These are phyloP conservation scores for Rotaria magnacalcarata DNA, from an alignment of 2,888 invertebrate genomes.

Conservation along the genomic window DNA sequence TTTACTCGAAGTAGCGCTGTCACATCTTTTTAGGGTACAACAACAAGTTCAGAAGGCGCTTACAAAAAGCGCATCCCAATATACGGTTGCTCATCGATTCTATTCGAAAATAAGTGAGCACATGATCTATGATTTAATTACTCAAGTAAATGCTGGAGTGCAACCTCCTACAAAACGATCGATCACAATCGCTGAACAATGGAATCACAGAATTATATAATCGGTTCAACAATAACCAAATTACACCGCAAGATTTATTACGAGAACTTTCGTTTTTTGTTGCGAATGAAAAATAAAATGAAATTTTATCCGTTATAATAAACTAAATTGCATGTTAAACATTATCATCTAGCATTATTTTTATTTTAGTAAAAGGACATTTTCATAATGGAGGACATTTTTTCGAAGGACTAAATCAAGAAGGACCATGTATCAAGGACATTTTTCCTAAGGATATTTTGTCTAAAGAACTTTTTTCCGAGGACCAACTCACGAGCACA, in stretches of 20 bases:
- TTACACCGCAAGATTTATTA: not conserved
- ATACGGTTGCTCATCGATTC: not conserved
- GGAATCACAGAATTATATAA: not conserved
- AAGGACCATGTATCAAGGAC: too few relatives aligned
- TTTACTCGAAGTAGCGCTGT: too few relatives aligned
- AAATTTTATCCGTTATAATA: too few relatives aligned
- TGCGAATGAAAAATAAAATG: too few relatives aligned
- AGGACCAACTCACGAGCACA: too few relatives aligned
- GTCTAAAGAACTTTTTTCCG: too few relatives aligned
- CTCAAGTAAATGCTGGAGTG: not conserved
- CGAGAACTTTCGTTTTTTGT: not conserved
- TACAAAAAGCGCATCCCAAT: not conserved
- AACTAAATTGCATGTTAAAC: too few relatives aligned
- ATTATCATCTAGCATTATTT: too few relatives aligned
- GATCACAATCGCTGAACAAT: not conserved
- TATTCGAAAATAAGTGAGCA: not conserved
- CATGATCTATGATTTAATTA: not conserved
- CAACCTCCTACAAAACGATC: not conserved
- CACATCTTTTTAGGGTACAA: not conserved
- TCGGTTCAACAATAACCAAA: not conserved
- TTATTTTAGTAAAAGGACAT: too few relatives aligned
- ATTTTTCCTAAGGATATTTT: too few relatives aligned
- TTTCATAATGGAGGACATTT: too few relatives aligned
- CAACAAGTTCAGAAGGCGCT: not conserved
- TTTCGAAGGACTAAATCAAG: too few relatives aligned